phyloP scores from a whole-genome alignment of 23 tunicate genomes.

The Trididemnum nubilum region DNA sequence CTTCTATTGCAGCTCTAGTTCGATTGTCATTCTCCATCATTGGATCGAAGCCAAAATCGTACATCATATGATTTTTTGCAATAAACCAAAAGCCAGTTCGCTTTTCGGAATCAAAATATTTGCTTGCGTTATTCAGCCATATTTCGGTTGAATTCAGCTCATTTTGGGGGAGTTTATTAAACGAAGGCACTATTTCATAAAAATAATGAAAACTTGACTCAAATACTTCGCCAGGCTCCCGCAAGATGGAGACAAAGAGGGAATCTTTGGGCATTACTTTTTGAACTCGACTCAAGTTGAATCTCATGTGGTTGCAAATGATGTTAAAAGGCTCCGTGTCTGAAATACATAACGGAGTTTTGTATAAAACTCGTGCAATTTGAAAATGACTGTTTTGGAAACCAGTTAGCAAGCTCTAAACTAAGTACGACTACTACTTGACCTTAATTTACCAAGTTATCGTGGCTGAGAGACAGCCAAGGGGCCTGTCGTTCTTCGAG shows the following conservation, averaged over 20 bases:
- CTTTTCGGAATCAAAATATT: too few relatives aligned
- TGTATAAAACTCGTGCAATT: too few relatives aligned
- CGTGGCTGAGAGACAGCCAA: too few relatives aligned
- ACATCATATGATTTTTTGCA: neutral
- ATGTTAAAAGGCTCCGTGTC: constrained; percentile 7
- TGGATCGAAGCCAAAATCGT: neutral
- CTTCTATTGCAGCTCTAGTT: neutral
- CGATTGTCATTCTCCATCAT: neutral
- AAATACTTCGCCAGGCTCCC: neutral
- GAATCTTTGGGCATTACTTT: constrained; percentile 25
- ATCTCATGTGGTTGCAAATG: constrained; percentile 47
- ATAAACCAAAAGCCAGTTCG: neutral
- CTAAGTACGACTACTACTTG: too few relatives aligned
- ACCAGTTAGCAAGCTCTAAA: too few relatives aligned
- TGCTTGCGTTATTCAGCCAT: neutral
- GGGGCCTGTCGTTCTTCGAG: too few relatives aligned
- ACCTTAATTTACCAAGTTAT: too few relatives aligned
- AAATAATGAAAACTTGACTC: neutral
- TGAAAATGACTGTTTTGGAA: too few relatives aligned
- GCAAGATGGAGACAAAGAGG: neutral
- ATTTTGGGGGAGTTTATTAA: neutral
- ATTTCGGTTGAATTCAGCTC: neutral
- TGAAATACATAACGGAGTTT: too few relatives aligned
- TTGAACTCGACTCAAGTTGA: neutral
- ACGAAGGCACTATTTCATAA: neutral